Base-by-base conservation (phyloP, 2,888 invertebrate genomes). In the Melinaea marsaeus region DNA sequence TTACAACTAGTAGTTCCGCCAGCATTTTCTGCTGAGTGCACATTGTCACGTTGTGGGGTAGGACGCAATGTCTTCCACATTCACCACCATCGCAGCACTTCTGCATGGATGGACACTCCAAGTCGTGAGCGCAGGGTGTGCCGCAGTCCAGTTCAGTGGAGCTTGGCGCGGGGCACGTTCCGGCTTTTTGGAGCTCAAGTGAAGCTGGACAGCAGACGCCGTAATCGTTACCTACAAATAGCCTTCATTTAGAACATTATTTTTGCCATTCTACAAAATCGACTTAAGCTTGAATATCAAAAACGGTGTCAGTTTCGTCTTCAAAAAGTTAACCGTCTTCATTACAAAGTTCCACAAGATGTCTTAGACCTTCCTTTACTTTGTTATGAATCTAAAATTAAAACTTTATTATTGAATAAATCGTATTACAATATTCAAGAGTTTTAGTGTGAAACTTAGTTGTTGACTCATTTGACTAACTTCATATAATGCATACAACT, bases 181-280 rank as follows among this genome's bases (percentile, higher is more conserved):
- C 96, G 0, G 95, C 94, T 79, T 96, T 95, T 74, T 95, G 92
- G 59, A 96, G 92, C 74, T 94, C 93, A 65, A 95, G 77, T 0
- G 94, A 95, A 4, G 95, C 95, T 56, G 96, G 96, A 75, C 96
- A 97, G 78, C 97, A 97, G 13, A 97, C 96, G 0, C 97, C 97
- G 76, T 97, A 97, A 77, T 97, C 97, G 76, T 96, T 95, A 70
- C 95, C 94, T 90, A 81, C 4, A 63, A 62, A 32, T 13, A 42
- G n/a, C 46, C 4, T 4, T n/a, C 46, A 13, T 46, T 46, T n/a
- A 46, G 46, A 46, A n/a, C 11, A 46, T 22, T 22, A 22, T 1
- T 22, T 22, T 22, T 22, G 22, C 22, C 22, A 22, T 22, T 22
- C 1, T 22, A 22, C 22, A 22, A 22, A 22, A 22, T 22, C 22